phyloP scores from a whole-genome alignment of 2,888 invertebrate genomes.

The Urechis unicinctus region DNA sequence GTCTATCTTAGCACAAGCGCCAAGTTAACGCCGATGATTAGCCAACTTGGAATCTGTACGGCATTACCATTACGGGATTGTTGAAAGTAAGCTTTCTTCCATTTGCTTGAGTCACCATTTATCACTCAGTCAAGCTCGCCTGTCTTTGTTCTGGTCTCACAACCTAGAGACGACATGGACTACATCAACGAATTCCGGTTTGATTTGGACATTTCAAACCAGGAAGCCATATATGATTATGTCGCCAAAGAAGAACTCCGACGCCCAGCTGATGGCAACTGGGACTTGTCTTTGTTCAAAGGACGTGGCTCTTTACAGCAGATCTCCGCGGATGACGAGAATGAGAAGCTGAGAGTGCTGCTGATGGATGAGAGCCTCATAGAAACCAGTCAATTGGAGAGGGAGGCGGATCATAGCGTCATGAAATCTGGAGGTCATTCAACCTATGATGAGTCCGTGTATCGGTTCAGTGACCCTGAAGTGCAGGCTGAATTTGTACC shows the following conservation, averaged over 20 bases:
- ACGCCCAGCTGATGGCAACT: not conserved
- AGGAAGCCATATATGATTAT: not conserved
- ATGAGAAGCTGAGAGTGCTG: not conserved
- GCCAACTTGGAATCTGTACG: no score
- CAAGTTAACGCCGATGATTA: no score
- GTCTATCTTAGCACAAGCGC: no score
- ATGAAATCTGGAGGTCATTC: not conserved
- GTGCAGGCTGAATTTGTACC: not conserved
- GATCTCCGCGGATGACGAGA: not conserved
- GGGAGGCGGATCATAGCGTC: not conserved
- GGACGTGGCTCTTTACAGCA: not conserved
- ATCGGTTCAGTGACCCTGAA: not conserved
- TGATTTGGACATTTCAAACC: not conserved
- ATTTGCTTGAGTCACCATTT: no score
- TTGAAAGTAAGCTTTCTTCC: no score
- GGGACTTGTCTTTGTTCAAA: not conserved
- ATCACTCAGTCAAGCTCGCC: no score
- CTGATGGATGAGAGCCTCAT: not conserved
- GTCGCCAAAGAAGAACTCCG: not conserved
- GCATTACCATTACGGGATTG: no score
- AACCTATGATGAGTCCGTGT: not conserved
- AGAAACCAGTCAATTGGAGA: not conserved
- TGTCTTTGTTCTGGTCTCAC: no score
- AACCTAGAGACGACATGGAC: no score
- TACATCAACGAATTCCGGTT: not conserved